Conservation (phyloP, 2,888 invertebrate species). For the Drosophila planitibia region DNA sequence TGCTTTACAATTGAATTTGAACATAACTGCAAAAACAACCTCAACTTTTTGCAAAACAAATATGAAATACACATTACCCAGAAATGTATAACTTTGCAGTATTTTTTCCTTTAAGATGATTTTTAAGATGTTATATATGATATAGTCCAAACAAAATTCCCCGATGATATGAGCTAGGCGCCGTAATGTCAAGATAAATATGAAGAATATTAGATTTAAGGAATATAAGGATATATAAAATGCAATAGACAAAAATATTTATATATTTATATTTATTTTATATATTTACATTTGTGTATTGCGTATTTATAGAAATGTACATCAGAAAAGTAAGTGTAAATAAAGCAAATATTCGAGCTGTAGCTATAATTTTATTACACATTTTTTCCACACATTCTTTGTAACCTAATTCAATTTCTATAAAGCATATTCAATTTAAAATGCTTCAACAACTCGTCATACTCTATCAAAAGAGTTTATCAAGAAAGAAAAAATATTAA, state of each 20-base stretch:
- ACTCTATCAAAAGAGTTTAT: conserved; percentile 15
- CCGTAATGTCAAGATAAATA: background rate
- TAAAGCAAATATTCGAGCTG: background rate
- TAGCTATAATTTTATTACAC: background rate
- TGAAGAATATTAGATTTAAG: background rate
- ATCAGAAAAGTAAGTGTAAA: background rate
- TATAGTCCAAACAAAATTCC: background rate
- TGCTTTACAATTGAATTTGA: background rate
- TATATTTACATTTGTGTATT: background rate
- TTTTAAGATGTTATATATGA: background rate
- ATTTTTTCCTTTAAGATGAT: background rate
- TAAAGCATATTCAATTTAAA: background rate
- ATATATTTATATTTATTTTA: too few relatives aligned
- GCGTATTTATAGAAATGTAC: background rate
- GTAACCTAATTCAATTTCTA: background rate
- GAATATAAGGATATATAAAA: background rate
- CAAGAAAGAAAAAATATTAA: conserved; percentile 5
- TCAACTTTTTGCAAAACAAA: too few relatives aligned
- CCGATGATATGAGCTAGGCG: background rate
- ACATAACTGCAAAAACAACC: background rate
- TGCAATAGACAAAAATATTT: background rate
- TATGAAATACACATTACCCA: background rate
- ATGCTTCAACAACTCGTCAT: conserved; percentile 10
- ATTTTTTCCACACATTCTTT: background rate
- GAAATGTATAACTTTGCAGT: too few relatives aligned